These are phyloP conservation scores for Sceloporus undulatus DNA, from an alignment of 2,113 vertebrate species.

Conservation along the genomic window DNA sequence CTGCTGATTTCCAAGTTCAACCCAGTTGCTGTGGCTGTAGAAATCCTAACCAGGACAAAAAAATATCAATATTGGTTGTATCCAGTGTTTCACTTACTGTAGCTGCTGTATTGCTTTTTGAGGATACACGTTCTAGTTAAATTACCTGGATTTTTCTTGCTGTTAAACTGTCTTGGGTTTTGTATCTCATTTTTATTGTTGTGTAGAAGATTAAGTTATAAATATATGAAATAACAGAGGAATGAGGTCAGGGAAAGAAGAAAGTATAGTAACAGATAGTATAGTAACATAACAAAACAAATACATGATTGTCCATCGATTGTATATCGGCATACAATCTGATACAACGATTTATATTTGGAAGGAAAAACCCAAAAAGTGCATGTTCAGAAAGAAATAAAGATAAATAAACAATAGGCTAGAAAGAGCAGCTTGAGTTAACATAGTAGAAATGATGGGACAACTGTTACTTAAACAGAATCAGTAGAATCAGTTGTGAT, in stretches of 20 bases:
- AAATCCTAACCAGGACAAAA: conserved; percentile 82
- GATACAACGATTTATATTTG: too few relatives aligned
- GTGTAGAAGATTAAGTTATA: neutral
- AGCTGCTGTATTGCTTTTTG: neutral
- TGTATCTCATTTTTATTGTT: neutral
- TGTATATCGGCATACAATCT: too few relatives aligned
- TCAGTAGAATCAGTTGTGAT: neutral
- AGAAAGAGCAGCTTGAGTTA: neutral
- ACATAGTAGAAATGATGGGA: neutral
- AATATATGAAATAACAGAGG: neutral
- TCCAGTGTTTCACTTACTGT: neutral
- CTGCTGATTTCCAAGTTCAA: conserved; percentile 82
- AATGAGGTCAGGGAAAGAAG: neutral
- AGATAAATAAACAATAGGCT: neutral
- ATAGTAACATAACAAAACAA: neutral
- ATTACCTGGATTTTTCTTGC: neutral
- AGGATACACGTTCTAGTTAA: neutral
- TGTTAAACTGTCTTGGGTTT: neutral
- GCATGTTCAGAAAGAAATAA: neutral
- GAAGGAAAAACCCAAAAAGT: too few relatives aligned
- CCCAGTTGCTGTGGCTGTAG: conserved; percentile 93
- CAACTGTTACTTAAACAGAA: neutral
- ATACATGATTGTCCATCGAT: too few relatives aligned
- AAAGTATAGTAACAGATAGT: neutral
- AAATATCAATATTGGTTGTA: neutral